A percentile compares a stretch with the other conserved stretches of the same genome.
Conservation (phyloP, 2,888 invertebrate genomes). For the Gymnosoma rotundatum region DNA sequence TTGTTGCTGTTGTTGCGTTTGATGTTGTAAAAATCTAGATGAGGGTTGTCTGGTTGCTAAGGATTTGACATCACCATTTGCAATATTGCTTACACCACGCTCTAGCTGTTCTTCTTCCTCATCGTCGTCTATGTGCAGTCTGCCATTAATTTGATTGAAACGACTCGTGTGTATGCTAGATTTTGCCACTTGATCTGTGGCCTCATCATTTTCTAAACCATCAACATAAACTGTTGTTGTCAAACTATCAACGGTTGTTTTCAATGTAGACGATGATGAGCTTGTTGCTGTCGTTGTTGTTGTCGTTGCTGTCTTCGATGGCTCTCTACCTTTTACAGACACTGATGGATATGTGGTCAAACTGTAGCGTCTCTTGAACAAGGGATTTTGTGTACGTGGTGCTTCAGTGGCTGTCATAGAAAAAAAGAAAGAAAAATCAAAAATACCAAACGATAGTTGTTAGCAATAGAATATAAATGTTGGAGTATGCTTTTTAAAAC, state of each 20-base stretch:
- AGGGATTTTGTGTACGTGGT: constrained; percentile 80
- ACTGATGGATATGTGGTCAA: constrained; percentile 75
- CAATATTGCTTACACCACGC: constrained; percentile 1
- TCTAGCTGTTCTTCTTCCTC: constrained; percentile 59
- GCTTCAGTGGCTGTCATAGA: constrained; percentile 78
- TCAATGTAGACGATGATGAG: constrained; percentile 53
- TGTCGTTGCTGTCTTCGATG: constrained; percentile 42
- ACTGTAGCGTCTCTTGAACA: constrained; percentile 82
- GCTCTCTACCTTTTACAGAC: constrained; percentile 41
- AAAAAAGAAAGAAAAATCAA: constrained; percentile 10
- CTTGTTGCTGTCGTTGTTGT: constrained; percentile 21
- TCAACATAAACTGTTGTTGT: constrained; percentile 73
- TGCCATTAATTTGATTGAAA: constrained; percentile 79
- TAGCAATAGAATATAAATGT: constrained; percentile 1
- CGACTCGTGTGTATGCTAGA: constrained; percentile 80
- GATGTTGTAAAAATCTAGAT: constrained; percentile 59
- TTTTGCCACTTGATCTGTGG: constrained; percentile 80
- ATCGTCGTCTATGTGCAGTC: constrained; percentile 63
- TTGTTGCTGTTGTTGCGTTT: constrained; percentile 68
- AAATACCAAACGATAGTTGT: constrained; percentile 33
- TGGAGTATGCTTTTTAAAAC: background rate
- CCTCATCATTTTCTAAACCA: constrained; percentile 74
- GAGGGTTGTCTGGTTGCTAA: constrained; percentile 63
- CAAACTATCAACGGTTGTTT: constrained; percentile 63
- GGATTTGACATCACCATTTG: constrained; percentile 67